Evolutionary conservation across 2,113 vertebrate genomes (phyloP).

Genomic region (Amazona guildingii): DNA sequence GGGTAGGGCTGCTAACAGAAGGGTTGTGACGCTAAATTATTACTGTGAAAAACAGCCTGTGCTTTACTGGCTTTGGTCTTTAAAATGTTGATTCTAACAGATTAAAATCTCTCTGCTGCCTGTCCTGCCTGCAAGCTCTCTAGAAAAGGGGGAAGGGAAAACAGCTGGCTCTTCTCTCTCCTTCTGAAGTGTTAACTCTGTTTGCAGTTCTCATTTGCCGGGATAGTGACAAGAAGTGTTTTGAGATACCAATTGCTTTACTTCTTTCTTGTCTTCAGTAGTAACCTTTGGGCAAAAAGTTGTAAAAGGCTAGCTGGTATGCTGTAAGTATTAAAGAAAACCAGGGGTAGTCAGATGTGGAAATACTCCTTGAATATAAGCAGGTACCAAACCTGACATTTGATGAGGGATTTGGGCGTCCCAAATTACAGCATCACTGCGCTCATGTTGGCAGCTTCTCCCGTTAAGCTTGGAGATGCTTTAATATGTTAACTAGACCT

Average conservation of each 20-base stretch:
- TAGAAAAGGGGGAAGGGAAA: conserved; percentile 2
- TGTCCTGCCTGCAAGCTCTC: neutral
- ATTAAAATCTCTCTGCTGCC: neutral
- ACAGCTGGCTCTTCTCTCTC: conserved; percentile 24
- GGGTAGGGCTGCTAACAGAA: neutral
- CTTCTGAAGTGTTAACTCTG: neutral
- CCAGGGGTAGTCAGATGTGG: neutral
- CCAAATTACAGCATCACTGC: neutral
- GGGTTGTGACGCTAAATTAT: neutral
- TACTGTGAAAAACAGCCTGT: neutral
- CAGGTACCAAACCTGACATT: neutral
- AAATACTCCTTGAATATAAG: neutral
- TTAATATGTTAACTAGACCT: neutral
- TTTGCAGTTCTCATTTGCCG: neutral
- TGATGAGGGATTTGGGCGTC: neutral
- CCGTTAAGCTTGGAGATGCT: neutral
- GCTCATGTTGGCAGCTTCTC: neutral
- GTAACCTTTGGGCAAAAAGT: neutral
- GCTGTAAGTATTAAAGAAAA: neutral
- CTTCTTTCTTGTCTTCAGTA: neutral
- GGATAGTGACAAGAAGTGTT: neutral
- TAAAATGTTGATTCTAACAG: neutral
- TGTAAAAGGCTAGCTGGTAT: neutral
- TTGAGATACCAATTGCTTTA: neutral
- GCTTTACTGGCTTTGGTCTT: neutral